A percentile compares a stretch with the other conserved stretches of the same genome.
Conservation (phyloP, 1,140 invertebrate species). For the Saccostrea echinata region DNA sequence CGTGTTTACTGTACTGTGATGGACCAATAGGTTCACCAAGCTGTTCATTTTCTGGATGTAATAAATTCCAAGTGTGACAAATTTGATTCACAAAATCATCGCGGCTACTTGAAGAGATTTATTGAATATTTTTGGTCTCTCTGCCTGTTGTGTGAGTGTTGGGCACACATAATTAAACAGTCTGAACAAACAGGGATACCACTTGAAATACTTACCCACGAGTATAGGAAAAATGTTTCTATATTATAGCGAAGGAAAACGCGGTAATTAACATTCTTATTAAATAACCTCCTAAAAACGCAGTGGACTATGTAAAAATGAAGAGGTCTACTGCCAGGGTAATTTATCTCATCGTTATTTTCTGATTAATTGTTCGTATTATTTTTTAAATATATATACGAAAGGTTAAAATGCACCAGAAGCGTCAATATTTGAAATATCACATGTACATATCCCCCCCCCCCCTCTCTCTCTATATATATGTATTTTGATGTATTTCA, state of each 20-base stretch:
- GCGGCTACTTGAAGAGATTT: neutral
- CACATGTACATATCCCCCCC: neutral
- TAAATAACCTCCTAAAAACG: neutral
- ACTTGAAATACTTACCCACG: neutral
- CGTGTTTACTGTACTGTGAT: neutral
- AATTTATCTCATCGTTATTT: neutral
- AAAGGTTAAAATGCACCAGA: no score
- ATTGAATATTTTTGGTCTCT: slow-evolving; percentile 26
- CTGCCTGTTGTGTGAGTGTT: neutral
- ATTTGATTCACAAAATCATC: neutral
- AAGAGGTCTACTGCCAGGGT: neutral
- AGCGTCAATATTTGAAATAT: neutral
- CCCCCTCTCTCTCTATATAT: neutral
- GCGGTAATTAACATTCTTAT: slow-evolving; percentile 11
- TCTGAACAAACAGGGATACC: neutral
- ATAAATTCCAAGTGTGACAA: neutral
- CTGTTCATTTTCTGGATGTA: neutral
- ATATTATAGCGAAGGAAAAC: neutral
- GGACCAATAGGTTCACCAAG: neutral
- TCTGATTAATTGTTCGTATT: neutral
- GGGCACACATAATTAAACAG: neutral
- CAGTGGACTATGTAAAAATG: neutral
- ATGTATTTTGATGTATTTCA: no score
- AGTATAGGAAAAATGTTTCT: neutral
- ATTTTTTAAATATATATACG: neutral